phyloP scores from a whole-genome alignment of 2,797 vertebrate genomes.

The Characodon lateralis region DNA sequence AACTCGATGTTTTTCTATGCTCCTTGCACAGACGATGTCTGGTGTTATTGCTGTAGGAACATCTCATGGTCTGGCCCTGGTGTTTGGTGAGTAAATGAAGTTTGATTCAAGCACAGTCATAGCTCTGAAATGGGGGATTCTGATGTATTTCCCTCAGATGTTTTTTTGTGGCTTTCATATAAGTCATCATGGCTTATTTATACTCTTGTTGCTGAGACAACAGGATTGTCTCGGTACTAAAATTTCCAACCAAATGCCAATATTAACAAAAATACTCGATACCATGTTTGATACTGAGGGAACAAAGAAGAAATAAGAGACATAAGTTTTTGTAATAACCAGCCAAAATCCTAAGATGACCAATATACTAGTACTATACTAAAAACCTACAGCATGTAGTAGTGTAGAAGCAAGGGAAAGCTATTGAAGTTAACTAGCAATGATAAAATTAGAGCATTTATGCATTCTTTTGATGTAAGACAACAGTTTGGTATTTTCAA shows the following conservation, averaged over 20 bases:
- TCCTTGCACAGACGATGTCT: slow-evolving; percentile 84
- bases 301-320: too few relatives aligned
- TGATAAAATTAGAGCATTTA: too few relatives aligned
- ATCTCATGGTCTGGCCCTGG: slow-evolving; percentile 92
- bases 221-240: neutral
- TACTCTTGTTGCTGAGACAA: neutral
- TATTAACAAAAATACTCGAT: too few relatives aligned
- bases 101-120: neutral
- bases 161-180: neutral
- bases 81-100: slow-evolving; percentile 88
- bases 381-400: too few relatives aligned
- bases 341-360: too few relatives aligned
- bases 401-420: too few relatives aligned
- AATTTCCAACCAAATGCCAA: neutral
- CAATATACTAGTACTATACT: too few relatives aligned
- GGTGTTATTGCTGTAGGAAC: slow-evolving; percentile 95
- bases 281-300: too few relatives aligned
- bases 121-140: neutral
- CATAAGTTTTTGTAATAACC: too few relatives aligned
- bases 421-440: too few relatives aligned
- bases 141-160: neutral
- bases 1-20: slow-evolving; percentile 9
- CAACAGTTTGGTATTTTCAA: too few relatives aligned
- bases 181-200: neutral
- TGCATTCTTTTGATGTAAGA: too few relatives aligned